Evolutionary conservation across 2,888 invertebrate species (phyloP).

Genomic region (Trachelus stipa): DNA sequence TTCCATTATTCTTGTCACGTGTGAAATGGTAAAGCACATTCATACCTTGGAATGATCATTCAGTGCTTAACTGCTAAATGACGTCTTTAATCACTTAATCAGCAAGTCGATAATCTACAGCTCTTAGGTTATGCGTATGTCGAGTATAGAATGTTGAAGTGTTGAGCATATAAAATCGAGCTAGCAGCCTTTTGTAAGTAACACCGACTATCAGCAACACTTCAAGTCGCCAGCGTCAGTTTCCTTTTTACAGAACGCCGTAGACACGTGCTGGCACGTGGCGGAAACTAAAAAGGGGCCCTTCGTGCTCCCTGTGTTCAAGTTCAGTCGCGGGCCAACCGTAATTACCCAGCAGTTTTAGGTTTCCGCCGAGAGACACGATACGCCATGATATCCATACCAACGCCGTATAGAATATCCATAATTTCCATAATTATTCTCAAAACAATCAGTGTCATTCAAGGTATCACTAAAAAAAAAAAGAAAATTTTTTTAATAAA

Average conservation of each 20-base stretch:
- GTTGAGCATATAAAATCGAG: neutral
- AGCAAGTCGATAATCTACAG: neutral
- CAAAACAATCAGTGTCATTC: neutral
- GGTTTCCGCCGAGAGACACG: conserved; percentile 48
- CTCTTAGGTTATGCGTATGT: neutral
- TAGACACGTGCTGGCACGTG: conserved; percentile 65
- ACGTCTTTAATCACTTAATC: conserved; percentile 3
- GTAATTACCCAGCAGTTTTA: conserved; percentile 67
- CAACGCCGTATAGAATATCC: neutral
- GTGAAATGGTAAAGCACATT: neutral
- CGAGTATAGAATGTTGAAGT: neutral
- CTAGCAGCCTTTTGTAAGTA: conserved; percentile 2
- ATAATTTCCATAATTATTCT: neutral
- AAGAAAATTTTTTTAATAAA: no score
- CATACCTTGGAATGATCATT: neutral
- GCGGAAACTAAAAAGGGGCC: conserved; percentile 59
- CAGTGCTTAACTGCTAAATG: neutral
- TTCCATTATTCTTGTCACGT: neutral
- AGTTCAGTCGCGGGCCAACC: conserved; percentile 45
- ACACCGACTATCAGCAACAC: conserved; percentile 45
- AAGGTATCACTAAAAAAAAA: neutral
- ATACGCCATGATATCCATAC: neutral
- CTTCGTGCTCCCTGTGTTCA: conserved; percentile 33
- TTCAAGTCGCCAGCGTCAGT: conserved; percentile 46
- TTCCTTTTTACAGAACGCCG: conserved; percentile 51